Evolutionary conservation across 2,113 vertebrate species (phyloP), one percentile per base, ranked within the genome.

Genomic region (Eurypyga helias): DNA sequence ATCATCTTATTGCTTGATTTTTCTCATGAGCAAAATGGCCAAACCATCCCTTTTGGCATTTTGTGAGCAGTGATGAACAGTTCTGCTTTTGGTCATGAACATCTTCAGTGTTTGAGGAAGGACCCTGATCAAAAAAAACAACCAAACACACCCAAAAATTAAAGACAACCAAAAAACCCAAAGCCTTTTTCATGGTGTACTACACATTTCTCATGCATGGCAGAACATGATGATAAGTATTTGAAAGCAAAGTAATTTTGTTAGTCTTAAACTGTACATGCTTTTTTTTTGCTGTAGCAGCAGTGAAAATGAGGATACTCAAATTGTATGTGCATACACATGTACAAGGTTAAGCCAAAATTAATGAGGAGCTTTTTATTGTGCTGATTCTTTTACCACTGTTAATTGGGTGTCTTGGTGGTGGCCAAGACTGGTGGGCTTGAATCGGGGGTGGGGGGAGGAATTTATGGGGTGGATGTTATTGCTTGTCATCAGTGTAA

Each of bases 321-420:
- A 3, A n/a, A 17, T 17, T 58, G 11, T 69, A 7, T 20, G 21
- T 24, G 23, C 9, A 7, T 16, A 43, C 8, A 1, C 2, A 1
- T 2, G 4, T 21, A 8, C 4, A 17, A 41, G 10, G 9, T 43
- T 62, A 46, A 19, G 17, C 11, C 29, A 41, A 24, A 71, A 55
- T 34, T 34, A 55, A 49, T 31, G 15, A 0, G 2, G 5, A 0
- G 2, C 1, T 33, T 52, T 73, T 71, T 71, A 13, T 55, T 28
- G 8, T 51, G 24, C 13, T 57, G 41, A 21, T 70, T 76, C 12
- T 87, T 7, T 71, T 62, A 24, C 17, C 6, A 3, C 7, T 28
- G 9, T 26, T 61, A 54, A 55, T 20, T 61, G 5, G 9, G 24
- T 55, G 43, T 31, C 58, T 77, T 71, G 26, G 9, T 34, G 45